These are phyloP conservation scores for Enteromius unitaeniatus DNA, from an alignment of 2,797 vertebrate species.

Conservation along the genomic window DNA sequence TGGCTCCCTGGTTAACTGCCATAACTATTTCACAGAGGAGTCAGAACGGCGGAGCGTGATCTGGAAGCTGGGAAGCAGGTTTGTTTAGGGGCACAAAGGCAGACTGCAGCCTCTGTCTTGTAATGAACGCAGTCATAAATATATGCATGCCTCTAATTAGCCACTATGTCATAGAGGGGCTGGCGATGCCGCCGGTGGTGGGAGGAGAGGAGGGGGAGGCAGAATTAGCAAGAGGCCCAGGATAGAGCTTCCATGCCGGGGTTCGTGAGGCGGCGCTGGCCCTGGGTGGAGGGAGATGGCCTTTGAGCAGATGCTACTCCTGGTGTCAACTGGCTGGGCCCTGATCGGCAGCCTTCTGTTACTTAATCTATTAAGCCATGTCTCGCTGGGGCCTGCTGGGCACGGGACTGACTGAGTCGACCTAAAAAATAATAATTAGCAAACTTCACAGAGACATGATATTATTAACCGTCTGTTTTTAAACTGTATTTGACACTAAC, in stretches of 20 bases:
- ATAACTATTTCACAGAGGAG: constrained; percentile 23
- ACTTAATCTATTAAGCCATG: constrained; percentile 81
- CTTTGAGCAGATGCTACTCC: constrained; percentile 85
- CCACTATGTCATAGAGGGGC: constrained; percentile 67
- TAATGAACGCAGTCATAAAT: constrained; percentile 83
- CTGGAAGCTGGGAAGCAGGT: constrained; percentile 34
- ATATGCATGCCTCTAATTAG: constrained; percentile 86
- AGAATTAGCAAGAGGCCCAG: constrained; percentile 74
- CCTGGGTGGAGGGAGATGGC: constrained; percentile 78
- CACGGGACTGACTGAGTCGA: constrained; percentile 55
- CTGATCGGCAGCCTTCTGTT: constrained; percentile 74
- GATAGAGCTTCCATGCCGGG: constrained; percentile 73
- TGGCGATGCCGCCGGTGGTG: constrained; percentile 27
- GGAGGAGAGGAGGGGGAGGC: constrained; percentile 61
- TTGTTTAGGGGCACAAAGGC: constrained; percentile 43
- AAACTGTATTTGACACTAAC: not conserved
- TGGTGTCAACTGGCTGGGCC: constrained; percentile 73
- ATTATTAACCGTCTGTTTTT: not conserved
- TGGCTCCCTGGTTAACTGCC: constrained; percentile 3
- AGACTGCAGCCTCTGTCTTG: constrained; percentile 52
- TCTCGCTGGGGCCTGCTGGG: constrained; percentile 69
- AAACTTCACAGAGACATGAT: constrained; percentile 12
- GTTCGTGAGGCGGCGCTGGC: constrained; percentile 76
- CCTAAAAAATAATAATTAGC: constrained; percentile 61
- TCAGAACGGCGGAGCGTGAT: not conserved